Base-by-base conservation (phyloP, 1,140 invertebrate genomes). In the Periplaneta americana region DNA sequence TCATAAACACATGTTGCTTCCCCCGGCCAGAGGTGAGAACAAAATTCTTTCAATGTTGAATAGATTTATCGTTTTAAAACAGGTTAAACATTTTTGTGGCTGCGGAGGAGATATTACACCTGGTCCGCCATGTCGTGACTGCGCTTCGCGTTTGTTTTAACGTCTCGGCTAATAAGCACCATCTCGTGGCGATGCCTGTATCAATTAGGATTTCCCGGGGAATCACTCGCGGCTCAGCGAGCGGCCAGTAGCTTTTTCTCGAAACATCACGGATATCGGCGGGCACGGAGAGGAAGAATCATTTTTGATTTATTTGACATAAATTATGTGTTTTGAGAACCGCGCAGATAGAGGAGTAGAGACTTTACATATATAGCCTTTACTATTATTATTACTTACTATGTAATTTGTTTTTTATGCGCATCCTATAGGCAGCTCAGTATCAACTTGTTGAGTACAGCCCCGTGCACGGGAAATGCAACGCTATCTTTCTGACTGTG, bases 281-380 rank as follows among this genome's bases (percentile, higher is more conserved):
- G 35, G n/a, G 31, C 15, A 34, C 32, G 22, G 35, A 77, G 8
- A 34, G 33, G 18, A 36, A 31, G n/a, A 77, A 77, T 77, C 75
- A 77, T 77, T 77, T 77, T 77, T 77, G 75, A 77, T 77, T 77
- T 77, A 77, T 77, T 77, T 77, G 75, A 77, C 75, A 77, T 77
- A 77, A 77, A 77, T 77, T 77, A 77, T 77, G 75, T 77, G 75
- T 77, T 77, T 33, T 34, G 75, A 77, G 35, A 77, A 8, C 22
- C 31, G 48, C 48, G 48, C 48, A 66, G 48, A 66, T n/a, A 1
- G 4, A 9, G 10, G 48, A 66, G 48, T 66, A 66, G 22, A 66
- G 48, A 28, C 48, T 66, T n/a, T 66, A 11, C 4, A 66, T 66
- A 66, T 28, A n/a, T n/a, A 8, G 48, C 35, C 75, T 33, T 33